Evolutionary conservation across 2,888 invertebrate genomes (phyloP).

Genomic region (Myathropa florea): DNA sequence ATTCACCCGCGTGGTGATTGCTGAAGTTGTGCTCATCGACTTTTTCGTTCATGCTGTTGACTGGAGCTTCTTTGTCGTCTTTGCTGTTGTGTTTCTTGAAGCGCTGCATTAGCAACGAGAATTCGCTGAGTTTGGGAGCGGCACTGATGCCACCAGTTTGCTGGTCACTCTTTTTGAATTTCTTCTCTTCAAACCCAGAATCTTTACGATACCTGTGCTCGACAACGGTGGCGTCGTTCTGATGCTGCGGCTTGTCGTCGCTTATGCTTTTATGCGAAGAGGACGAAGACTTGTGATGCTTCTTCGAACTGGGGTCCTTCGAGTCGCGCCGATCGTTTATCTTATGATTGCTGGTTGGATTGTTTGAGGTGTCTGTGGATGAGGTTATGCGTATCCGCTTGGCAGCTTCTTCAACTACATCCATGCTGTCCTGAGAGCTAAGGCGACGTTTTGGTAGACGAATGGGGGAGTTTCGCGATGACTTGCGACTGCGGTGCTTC

Average conservation of each 20-base stretch:
- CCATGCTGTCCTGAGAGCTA: conserved; percentile 87
- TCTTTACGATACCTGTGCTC: conserved; percentile 77
- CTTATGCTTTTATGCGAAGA: conserved; percentile 29
- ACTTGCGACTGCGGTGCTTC: conserved; percentile 75
- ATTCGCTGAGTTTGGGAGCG: conserved; percentile 28
- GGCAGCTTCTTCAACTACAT: conserved; percentile 76
- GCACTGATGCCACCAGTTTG: conserved; percentile 68
- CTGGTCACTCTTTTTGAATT: conserved; percentile 76
- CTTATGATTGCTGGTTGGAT: conserved; percentile 81
- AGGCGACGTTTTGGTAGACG: conserved; percentile 85
- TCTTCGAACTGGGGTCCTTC: conserved; percentile 82
- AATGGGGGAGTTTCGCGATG: conserved; percentile 77
- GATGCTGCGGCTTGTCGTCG: conserved; percentile 72
- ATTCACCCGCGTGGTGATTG: conserved; percentile 40
- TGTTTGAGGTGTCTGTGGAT: conserved; percentile 67
- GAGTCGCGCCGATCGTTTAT: conserved; percentile 85
- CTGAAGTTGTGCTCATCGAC: conserved; percentile 31
- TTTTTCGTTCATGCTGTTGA: conserved; percentile 51
- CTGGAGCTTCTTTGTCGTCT: conserved; percentile 50
- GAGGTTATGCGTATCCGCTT: conserved; percentile 78
- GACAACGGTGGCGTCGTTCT: conserved; percentile 43
- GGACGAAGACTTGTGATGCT: conserved; percentile 59
- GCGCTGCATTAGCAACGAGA: conserved; percentile 62
- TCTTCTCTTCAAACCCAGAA: conserved; percentile 73
- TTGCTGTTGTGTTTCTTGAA: conserved; percentile 74